These are phyloP conservation scores for Cryptocheilus praepositus DNA, from an alignment of 2,888 invertebrate genomes.

Conservation along the genomic window DNA sequence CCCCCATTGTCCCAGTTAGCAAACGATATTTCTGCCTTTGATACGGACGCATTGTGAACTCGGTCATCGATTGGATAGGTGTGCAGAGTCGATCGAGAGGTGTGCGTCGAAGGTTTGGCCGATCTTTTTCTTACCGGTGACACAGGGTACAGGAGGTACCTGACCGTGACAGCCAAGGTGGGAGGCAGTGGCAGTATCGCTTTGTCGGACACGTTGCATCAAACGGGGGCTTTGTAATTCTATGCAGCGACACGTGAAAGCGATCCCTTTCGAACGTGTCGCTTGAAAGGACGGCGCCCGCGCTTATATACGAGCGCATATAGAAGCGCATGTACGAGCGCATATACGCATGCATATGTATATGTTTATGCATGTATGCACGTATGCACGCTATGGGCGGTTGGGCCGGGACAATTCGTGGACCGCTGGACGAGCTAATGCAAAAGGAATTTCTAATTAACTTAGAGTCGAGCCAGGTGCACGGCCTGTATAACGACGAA, in stretches of 20 bases:
- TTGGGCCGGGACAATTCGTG: too few relatives aligned
- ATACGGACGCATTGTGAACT: too few relatives aligned
- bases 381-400: neutral
- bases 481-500: too few relatives aligned
- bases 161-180: slow-evolving; percentile 28
- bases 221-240: slow-evolving; percentile 49
- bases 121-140: neutral
- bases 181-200: slow-evolving; percentile 23
- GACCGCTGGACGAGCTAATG: slow-evolving; percentile 10
- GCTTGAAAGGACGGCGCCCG: slow-evolving; percentile 15
- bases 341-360: neutral
- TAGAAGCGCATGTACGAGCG: too few relatives aligned
- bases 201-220: slow-evolving; percentile 39
- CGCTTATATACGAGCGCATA: neutral
- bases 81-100: too few relatives aligned
- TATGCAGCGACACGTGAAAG: slow-evolving; percentile 33
- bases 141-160: neutral
- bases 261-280: slow-evolving; percentile 24
- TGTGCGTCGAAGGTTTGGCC: too few relatives aligned
- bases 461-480: neutral
- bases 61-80: too few relatives aligned
- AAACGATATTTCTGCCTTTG: too few relatives aligned
- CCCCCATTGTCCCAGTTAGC: too few relatives aligned
- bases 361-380: neutral
- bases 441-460: slow-evolving; percentile 34